Conservation (phyloP, 2,797 vertebrate species). For the Pithecia hirsuta region DNA sequence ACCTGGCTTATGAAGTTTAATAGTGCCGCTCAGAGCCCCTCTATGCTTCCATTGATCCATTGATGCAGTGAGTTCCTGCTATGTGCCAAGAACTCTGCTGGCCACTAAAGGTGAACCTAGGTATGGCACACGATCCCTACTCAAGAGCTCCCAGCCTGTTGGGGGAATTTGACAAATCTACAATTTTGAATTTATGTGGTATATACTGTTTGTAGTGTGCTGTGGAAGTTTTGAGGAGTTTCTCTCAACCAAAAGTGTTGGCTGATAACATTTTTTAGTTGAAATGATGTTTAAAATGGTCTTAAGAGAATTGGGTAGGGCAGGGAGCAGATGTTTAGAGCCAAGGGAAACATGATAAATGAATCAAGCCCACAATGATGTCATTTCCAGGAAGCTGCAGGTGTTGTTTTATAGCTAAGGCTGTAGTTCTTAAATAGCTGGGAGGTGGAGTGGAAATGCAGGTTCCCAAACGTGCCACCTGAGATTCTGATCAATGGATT, state of each 20-base stretch:
- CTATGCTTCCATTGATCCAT: neutral
- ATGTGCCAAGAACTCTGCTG: neutral
- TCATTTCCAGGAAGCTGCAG: neutral
- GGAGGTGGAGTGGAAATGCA: neutral
- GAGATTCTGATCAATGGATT: neutral
- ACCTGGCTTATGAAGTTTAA: neutral
- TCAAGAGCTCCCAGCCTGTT: neutral
- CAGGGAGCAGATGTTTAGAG: neutral
- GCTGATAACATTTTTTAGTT: neutral
- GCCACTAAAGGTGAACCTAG: neutral
- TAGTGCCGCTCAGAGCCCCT: neutral
- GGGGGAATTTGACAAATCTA: neutral
- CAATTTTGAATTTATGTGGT: neutral
- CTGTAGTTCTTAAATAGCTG: neutral
- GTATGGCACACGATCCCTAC: neutral
- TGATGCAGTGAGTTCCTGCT: neutral
- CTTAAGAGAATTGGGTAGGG: neutral
- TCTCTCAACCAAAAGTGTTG: neutral
- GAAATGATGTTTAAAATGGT: neutral
- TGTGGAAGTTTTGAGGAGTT: neutral
- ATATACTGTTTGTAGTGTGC: neutral
- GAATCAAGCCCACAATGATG: neutral
- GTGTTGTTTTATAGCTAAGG: neutral
- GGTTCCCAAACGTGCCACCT: neutral
- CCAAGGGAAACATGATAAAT: neutral